Evolutionary conservation across 2,113 vertebrate genomes (phyloP).

Genomic region (Scolopax mira): DNA sequence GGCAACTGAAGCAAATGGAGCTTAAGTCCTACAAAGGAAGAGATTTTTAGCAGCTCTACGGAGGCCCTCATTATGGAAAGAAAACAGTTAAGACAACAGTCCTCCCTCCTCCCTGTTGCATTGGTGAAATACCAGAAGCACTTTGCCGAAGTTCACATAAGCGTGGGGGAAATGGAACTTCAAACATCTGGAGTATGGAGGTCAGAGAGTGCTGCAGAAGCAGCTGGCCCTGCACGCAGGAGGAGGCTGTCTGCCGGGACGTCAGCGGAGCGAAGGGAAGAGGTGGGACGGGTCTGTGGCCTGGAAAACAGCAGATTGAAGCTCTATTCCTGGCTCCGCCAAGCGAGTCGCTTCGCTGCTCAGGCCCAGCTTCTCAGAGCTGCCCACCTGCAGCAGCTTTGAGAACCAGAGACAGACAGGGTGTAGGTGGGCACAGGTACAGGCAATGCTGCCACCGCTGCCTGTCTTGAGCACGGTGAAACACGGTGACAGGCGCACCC

Average conservation of each 20-base stretch:
- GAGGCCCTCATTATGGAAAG: not conserved
- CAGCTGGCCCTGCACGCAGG: conserved; percentile 22
- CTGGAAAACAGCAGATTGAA: conserved; percentile 9
- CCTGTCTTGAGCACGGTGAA: not conserved
- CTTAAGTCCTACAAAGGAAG: not conserved
- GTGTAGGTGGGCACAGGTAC: not conserved
- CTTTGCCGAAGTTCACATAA: conserved; percentile 44
- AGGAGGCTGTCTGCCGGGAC: not conserved
- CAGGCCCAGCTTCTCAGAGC: not conserved
- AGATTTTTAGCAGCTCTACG: not conserved
- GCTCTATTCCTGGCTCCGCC: conserved; percentile 21
- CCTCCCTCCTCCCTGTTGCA: not conserved
- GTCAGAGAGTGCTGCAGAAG: conserved; percentile 11
- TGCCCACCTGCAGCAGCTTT: not conserved
- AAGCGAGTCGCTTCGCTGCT: not conserved
- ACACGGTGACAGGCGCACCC: not conserved
- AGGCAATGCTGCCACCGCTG: not conserved
- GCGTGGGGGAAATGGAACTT: conserved; percentile 55
- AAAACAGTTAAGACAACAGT: conserved; percentile 3
- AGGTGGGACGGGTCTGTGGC: not conserved
- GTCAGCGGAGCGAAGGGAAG: not conserved
- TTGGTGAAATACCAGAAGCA: conserved; percentile 53
- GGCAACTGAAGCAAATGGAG: conserved; percentile 12
- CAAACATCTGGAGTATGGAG: conserved; percentile 58
- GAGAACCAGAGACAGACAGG: not conserved